phyloP scores from a whole-genome alignment of 2,113 vertebrate genomes.

The Sceloporus tristichus region DNA sequence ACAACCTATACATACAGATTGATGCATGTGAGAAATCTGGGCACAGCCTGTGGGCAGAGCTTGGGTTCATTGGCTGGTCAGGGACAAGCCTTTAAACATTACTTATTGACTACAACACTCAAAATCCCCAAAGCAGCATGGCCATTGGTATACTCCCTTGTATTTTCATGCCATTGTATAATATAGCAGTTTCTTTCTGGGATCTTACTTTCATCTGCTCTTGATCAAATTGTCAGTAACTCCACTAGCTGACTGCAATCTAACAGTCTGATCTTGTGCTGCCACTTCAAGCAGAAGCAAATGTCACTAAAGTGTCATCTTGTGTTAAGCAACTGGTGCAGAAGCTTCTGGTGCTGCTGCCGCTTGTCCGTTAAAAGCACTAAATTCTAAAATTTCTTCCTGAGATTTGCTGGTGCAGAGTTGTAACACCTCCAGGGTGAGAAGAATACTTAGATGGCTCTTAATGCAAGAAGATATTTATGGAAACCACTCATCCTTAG shows the following conservation, averaged over 20 bases:
- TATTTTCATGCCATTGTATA: background rate
- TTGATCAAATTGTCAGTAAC: background rate
- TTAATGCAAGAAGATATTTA: background rate
- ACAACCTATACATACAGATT: too few species aligned
- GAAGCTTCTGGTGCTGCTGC: background rate
- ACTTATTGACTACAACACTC: too few species aligned
- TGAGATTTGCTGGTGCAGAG: background rate
- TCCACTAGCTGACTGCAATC: background rate
- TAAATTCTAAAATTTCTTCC: background rate
- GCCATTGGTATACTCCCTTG: background rate
- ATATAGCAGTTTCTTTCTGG: background rate
- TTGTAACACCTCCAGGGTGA: background rate
- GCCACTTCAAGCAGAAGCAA: constrained; percentile 10
- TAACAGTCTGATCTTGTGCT: constrained; percentile 1
- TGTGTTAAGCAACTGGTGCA: background rate
- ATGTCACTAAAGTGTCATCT: constrained; percentile 3
- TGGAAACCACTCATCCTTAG: background rate
- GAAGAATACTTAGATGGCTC: background rate
- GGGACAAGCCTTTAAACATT: too few species aligned
- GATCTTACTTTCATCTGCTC: background rate
- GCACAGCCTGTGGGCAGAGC: too few species aligned
- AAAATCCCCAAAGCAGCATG: too few species aligned
- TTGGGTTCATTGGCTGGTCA: too few species aligned
- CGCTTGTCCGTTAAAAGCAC: background rate
- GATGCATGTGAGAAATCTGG: too few species aligned